Percentiles rank a stretch among this genome's conserved stretches.
Evolutionary conservation across 2,888 invertebrate genomes (phyloP).

Genomic region (Scaptomyza flava): DNA sequence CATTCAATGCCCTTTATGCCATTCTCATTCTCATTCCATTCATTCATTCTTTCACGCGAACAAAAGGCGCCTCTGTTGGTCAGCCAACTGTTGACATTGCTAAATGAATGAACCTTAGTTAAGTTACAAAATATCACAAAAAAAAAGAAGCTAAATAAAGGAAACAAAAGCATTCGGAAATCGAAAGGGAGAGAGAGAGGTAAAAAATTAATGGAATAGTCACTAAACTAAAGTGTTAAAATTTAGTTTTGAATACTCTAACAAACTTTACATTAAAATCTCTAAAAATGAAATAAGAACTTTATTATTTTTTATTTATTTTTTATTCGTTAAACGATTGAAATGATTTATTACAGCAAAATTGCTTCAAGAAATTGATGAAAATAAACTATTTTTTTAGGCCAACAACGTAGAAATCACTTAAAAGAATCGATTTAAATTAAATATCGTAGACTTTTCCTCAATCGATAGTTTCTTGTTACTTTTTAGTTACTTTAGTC

Average conservation of each 20-base stretch:
- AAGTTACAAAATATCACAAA: conserved; percentile 59
- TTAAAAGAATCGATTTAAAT: neutral
- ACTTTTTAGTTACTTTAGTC: neutral
- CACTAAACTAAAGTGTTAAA: neutral
- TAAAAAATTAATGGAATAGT: conserved; percentile 21
- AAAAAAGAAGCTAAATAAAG: neutral
- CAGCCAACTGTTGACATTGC: conserved; percentile 78
- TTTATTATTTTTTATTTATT: neutral
- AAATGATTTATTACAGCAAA: neutral
- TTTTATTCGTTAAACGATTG: neutral
- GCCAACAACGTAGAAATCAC: neutral
- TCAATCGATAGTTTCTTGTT: too few relatives aligned
- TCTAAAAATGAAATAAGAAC: neutral
- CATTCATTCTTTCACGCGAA: conserved; percentile 47
- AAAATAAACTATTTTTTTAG: too few relatives aligned
- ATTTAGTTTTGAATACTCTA: conserved; percentile 18
- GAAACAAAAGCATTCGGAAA: conserved; percentile 6
- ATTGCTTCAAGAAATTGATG: too few relatives aligned
- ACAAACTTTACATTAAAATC: neutral
- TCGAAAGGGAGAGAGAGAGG: conserved; percentile 1
- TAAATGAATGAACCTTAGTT: conserved; percentile 70
- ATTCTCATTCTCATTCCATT: conserved; percentile 5
- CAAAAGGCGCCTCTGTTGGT: conserved; percentile 65
- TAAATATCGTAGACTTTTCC: too few relatives aligned
- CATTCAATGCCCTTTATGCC: conserved; percentile 3